Conservation (phyloP, 2,888 invertebrate genomes). For the Anaspis maculata region DNA sequence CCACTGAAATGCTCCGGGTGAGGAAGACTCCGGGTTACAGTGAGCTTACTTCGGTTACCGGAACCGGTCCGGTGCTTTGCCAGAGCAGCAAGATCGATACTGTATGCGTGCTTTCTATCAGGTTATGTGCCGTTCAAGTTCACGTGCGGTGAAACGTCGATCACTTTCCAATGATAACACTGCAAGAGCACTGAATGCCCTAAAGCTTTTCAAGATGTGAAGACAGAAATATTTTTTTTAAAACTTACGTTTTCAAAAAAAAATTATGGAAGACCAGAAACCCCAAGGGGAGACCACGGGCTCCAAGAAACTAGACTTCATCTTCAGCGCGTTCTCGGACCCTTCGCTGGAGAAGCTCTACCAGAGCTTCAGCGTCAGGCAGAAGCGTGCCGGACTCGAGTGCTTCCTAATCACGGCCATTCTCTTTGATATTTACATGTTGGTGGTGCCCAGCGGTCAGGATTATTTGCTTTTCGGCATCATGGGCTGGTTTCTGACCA, state of each 20-base stretch:
- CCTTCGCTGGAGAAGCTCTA: slow-evolving; percentile 60
- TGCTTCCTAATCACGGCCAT: slow-evolving; percentile 60
- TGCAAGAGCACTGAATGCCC: too few relatives aligned
- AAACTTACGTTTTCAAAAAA: too few relatives aligned
- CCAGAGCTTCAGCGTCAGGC: slow-evolving; percentile 62
- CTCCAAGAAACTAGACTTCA: slow-evolving; percentile 24
- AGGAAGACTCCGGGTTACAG: slow-evolving; percentile 33
- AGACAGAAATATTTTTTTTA: too few relatives aligned
- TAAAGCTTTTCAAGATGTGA: too few relatives aligned
- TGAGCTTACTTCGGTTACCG: slow-evolving; percentile 38
- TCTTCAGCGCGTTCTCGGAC: slow-evolving; percentile 48
- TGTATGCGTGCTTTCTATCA: too few relatives aligned
- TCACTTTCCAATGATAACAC: too few relatives aligned
- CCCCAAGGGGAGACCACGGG: slow-evolving; percentile 34
- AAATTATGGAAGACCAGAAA: slow-evolving; percentile 32
- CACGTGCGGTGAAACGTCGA: slow-evolving; percentile 21
- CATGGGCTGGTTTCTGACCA: slow-evolving; percentile 37
- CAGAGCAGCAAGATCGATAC: slow-evolving; percentile 36
- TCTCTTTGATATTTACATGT: slow-evolving; percentile 56
- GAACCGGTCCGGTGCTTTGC: slow-evolving; percentile 24
- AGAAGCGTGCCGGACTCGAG: slow-evolving; percentile 61
- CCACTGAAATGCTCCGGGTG: slow-evolving; percentile 30
- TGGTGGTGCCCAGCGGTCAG: slow-evolving; percentile 48
- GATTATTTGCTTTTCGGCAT: slow-evolving; percentile 34
- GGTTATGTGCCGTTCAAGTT: slow-evolving; percentile 27